phyloP scores from a whole-genome alignment of 2,113 vertebrate genomes.

The Nibea coibor region DNA sequence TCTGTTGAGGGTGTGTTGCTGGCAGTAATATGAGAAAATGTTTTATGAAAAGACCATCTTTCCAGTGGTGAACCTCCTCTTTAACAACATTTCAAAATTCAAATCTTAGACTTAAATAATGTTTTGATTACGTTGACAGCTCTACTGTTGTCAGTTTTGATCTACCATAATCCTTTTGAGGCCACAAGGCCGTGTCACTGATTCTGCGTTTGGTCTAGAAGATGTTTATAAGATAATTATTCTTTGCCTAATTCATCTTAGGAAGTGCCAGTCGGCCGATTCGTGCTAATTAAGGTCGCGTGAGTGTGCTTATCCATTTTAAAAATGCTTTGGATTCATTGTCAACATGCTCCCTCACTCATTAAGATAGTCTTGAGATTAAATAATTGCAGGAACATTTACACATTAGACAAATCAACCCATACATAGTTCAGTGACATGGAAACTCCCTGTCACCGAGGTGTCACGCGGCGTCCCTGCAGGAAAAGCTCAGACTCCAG shows the following conservation, averaged over 20 bases:
- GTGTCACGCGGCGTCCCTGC: background rate
- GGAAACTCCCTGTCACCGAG: background rate
- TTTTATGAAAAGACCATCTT: too few relatives aligned
- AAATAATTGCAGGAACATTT: background rate
- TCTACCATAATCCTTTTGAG: background rate
- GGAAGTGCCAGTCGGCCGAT: too few relatives aligned
- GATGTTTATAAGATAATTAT: background rate
- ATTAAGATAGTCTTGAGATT: background rate
- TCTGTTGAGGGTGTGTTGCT: background rate
- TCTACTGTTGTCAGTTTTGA: background rate
- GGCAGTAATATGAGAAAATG: too few relatives aligned
- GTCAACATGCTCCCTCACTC: background rate
- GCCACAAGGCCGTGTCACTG: background rate
- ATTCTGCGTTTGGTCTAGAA: background rate
- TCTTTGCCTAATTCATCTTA: background rate
- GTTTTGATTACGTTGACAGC: background rate
- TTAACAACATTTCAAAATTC: background rate
- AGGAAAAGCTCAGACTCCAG: background rate
- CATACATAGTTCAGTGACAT: background rate
- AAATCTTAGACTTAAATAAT: background rate
- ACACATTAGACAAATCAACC: background rate
- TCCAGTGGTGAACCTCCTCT: too few relatives aligned
- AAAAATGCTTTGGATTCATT: background rate
- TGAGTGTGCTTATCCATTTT: background rate
- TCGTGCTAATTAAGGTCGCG: background rate